phyloP scores from a whole-genome alignment of 2,797 vertebrate genomes.

The Crypturellus tataupa region DNA sequence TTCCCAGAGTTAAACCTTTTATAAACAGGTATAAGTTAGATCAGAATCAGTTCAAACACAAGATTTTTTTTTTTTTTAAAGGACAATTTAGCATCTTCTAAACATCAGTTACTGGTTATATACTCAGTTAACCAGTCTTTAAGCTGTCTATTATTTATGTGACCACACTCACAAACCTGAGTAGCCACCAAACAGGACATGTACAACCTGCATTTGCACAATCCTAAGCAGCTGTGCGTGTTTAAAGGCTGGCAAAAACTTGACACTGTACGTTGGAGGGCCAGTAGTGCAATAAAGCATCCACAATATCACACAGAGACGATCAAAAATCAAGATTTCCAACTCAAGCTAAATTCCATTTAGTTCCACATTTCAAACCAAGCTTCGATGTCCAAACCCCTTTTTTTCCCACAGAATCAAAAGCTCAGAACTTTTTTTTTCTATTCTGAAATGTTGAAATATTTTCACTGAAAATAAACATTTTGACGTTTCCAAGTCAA shows the following conservation, averaged over 20 bases:
- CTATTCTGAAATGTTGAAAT: conserved; percentile 13
- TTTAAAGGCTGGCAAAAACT: not conserved
- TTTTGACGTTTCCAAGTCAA: conserved; percentile 38
- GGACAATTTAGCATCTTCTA: conserved; percentile 21
- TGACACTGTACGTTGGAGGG: not conserved
- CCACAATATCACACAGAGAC: not conserved
- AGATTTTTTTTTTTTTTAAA: not conserved
- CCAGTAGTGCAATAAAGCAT: not conserved
- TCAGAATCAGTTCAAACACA: conserved; percentile 12
- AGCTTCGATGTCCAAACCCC: not conserved
- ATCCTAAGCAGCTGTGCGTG: not conserved
- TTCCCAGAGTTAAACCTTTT: conserved; percentile 29
- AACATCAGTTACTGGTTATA: not conserved
- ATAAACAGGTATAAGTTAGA: conserved; percentile 57
- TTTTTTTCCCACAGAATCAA: not conserved
- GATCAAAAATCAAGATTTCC: not conserved
- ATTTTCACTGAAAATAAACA: conserved; percentile 63
- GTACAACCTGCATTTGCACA: not conserved
- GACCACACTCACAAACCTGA: not conserved
- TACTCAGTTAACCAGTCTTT: not conserved
- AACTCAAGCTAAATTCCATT: not conserved
- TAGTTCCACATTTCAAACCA: not conserved
- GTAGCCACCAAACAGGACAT: not conserved
- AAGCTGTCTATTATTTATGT: not conserved
- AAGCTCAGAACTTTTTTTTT: not conserved